Evolutionary conservation across 2,797 vertebrate genomes (phyloP).

Genomic region (Crenuchus spilurus): DNA sequence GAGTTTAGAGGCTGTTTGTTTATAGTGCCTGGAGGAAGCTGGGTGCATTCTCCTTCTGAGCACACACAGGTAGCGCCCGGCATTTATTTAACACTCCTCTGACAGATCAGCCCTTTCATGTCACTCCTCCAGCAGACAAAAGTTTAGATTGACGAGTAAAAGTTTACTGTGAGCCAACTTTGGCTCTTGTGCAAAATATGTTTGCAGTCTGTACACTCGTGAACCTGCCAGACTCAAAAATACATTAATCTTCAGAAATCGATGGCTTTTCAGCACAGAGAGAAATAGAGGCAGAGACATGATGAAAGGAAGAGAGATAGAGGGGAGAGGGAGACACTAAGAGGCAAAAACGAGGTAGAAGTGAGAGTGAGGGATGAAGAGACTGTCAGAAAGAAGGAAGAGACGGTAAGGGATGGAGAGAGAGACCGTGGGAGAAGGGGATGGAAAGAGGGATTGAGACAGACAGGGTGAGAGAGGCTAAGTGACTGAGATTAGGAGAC

Average conservation of each 20-base stretch:
- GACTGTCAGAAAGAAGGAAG: too few relatives aligned
- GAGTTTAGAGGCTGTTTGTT: conserved; percentile 37
- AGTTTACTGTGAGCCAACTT: not conserved
- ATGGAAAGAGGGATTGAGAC: too few relatives aligned
- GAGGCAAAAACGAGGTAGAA: too few relatives aligned
- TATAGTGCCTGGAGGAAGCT: conserved; percentile 28
- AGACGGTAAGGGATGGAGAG: too few relatives aligned
- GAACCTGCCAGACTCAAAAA: not conserved
- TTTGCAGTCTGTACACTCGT: not conserved
- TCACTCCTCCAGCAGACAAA: not conserved
- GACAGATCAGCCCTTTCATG: conserved; percentile 11
- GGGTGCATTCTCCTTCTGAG: conserved; percentile 1
- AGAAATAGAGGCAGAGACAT: not conserved
- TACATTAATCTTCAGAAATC: not conserved
- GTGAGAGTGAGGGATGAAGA: too few relatives aligned
- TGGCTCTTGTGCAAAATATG: not conserved
- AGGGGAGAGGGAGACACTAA: not conserved
- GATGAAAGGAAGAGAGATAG: not conserved
- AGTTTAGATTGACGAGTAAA: not conserved
- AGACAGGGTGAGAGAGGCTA: too few relatives aligned
- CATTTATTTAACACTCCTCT: conserved; percentile 16
- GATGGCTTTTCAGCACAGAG: not conserved
- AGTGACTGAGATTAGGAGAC: too few relatives aligned
- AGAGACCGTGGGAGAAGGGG: too few relatives aligned
- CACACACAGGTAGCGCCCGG: not conserved